These are phyloP conservation scores for Halictus rubicundus DNA, from an alignment of 1,140 invertebrate genomes.

Conservation along the genomic window DNA sequence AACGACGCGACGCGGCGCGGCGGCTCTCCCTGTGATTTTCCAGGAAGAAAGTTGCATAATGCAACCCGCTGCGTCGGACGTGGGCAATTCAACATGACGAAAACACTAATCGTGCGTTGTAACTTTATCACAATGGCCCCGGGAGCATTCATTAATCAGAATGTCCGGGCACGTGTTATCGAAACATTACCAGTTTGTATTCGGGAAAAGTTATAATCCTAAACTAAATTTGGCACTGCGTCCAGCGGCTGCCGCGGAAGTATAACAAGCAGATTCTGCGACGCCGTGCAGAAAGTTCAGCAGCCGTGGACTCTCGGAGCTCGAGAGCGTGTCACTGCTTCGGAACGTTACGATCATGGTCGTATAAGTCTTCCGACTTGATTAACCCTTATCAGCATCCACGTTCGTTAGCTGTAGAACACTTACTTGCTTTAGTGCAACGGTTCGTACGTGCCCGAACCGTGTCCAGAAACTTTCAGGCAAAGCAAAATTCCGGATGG, in stretches of 20 bases:
- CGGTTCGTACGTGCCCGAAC: too few species aligned
- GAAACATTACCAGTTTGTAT: conserved; percentile 26
- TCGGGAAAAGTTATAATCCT: conserved; percentile 31
- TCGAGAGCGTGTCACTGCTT: conserved; percentile 5
- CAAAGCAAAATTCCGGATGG: too few species aligned
- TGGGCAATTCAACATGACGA: not conserved
- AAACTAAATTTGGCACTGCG: conserved; percentile 31
- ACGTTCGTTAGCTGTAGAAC: too few species aligned
- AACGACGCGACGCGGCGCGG: too few species aligned
- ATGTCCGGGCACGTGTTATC: conserved; percentile 33
- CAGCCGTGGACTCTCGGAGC: conserved; percentile 1
- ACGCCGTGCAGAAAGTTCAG: conserved; percentile 9
- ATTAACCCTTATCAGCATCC: conserved; percentile 24
- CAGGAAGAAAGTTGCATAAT: too few species aligned
- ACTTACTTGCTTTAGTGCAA: too few species aligned
- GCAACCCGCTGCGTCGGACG: not conserved
- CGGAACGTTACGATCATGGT: conserved; percentile 24
- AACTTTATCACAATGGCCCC: conserved; percentile 8
- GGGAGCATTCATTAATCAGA: conserved; percentile 35
- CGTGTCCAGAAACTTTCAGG: too few species aligned
- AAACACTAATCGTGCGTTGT: not conserved
- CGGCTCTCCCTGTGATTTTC: too few species aligned
- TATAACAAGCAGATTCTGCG: conserved; percentile 23
- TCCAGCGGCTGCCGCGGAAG: not conserved
- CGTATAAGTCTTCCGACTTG: conserved; percentile 11